Base-by-base conservation (phyloP, 64 coral and sea anemone genomes). In the Pachyseris speciosa region DNA sequence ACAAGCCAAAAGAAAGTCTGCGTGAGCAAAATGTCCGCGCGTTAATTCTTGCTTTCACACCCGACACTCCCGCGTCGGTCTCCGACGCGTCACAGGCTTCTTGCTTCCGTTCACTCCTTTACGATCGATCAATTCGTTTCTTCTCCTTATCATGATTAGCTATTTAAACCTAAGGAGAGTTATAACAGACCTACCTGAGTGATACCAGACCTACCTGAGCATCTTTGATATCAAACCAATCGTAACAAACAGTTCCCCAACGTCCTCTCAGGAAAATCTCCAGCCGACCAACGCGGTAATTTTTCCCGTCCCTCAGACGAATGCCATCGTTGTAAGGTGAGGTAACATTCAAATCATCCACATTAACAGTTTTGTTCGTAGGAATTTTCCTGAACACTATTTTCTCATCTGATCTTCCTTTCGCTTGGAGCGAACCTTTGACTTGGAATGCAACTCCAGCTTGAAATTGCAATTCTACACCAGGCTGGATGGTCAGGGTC, bases 191-290 rank as follows among this genome's bases (percentile, higher is more conserved):
- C 34, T 15, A 83, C 78, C 45, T 90, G 72, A 1, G 94, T 74
- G 1, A 44, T 72, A 32, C 86, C 88, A 81, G 72, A 95, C 27
- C 2, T 49, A 83, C 79, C 45, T 91, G 61, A 4, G 94, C 69
- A 74, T 95, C 83, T 19, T 20, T 75, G 1, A 45, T 72, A 43
- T 91, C 88, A 71, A 71, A 95, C 19, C 2, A 38, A 15, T 95
- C 52, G 37, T 83, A 34, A 24, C 94, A 95, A n/a, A 95, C 71
- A 11, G 88, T 86, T 2, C 64, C 83, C 94, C 88, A 95, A 10
- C 78, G 61, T 28, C 89, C 74, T 20, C 86, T 78, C 9, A 87
- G 20, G 22, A 72, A 78, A 38, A 95, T 30, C 38, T 95, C 89
- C 17, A 96, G 30, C 9, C 94, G 65, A 38, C 94, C 94, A 65